Evolutionary conservation across 1,140 invertebrate genomes (phyloP), one percentile per base, ranked within the genome.

Genomic region (Lepidotrigona ventralis): DNA sequence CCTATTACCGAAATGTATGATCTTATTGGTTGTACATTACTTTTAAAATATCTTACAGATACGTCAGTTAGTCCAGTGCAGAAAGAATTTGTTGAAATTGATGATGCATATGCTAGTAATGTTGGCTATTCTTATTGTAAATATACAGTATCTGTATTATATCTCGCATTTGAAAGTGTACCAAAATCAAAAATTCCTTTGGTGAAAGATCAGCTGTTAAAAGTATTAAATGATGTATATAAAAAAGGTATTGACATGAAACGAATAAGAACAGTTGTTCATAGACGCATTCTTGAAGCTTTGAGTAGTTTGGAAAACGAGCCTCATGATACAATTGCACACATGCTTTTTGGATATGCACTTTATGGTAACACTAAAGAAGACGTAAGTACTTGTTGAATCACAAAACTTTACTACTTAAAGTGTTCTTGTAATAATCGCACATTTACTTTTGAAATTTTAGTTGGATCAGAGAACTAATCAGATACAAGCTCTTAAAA

Each of bases 1-100:
- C 94, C 95, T 26, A 95, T 96, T 1, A 93, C 78, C 53, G 95
- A 95, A 84, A 92, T 95, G 85, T 95, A 95, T 90, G 95, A 93
- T 75, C 92, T 97, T 66, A 95, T 95, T 29, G 96, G 96, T 6
- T 95, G 96, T 82, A 95, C 95, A 26, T 93, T 98, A n/a, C 92
- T 98, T 11, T 92, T 98, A 75, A 97, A 97, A 82, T 99, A 99
- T 94, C 93, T 99, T 46, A 97, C 97, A 6, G 97, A 98, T 87
- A 98, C 97, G 21, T 95, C 98, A 23, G 96, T 97, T 33, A 97
- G 97, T 89, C 98, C 98, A 11, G 91, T 99, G 69, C 96, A 98
- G 90, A 95, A 96, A 89, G 96, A 96, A 85, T 98, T 99, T 94
- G 97, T 98, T 9, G 98, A 98, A 94, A 96, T 96, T 33, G 95